Base-by-base conservation (phyloP, 2,797 vertebrate species). In the Micromesistius poutassou region DNA sequence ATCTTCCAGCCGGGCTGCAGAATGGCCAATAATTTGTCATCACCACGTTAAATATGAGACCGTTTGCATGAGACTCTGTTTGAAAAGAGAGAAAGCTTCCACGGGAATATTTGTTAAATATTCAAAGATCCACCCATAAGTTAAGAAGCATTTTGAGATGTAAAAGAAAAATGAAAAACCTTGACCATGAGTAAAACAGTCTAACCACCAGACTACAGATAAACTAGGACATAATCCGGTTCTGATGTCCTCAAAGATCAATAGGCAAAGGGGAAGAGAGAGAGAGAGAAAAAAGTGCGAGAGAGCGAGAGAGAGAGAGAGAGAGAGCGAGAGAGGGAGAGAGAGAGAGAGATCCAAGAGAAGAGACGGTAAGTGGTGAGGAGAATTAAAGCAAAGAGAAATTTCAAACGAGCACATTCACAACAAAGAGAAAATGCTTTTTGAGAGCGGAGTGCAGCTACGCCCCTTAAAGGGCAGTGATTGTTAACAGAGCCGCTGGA, bases 401-500 rank as follows among this genome's bases (percentile, higher is more conserved):
- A 83, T 86, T 89, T 81, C 86, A 90, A 87, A 86, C 89, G 87
- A 76, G 50, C 83, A 85, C 83, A 87, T 89, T 89, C 87, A 88
- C 87, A 89, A 91, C 86, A 86, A 84, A 87, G 86, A 79, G 78
- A 82, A 82, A 89, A 81, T 70, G 83, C 71, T 81, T 80, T 87
- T 80, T 82, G 79, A 79, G 80, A 82, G 62, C 46, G 81, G 84
- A 77, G 87, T 85, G 82, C 84, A 89, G 85, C 81, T 81, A 82
- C 80, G 75, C 76, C 84, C 85, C 83, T 82, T 86, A 82, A 82
- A 87, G 85, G 89, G 78, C 78, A 84, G 82, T 87, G 90, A 91
- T 90, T 89, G 89, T 88, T 91, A 90, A 89, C 88, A 90, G 90
- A 91, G 85, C 86, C 85, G 79, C 82, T 84, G 88, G 87, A 87